A percentile compares a stretch with the other conserved stretches of the same genome.
Evolutionary conservation across 2,888 invertebrate genomes (phyloP).

Genomic region (Amphipyra tragopoginis): DNA sequence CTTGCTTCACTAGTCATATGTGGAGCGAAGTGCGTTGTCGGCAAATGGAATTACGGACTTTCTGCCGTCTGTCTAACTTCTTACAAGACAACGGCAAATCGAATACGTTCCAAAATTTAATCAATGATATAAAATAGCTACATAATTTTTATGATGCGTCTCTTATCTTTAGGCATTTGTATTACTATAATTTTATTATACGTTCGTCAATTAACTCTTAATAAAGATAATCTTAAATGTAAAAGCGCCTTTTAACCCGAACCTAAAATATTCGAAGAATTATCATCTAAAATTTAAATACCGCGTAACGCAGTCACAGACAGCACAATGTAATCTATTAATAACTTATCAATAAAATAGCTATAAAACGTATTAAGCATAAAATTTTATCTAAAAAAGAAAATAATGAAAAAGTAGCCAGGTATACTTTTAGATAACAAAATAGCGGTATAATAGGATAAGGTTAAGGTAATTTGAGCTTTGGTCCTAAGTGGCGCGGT

Average conservation of each 20-base stretch:
- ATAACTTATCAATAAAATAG: conserved; percentile 44
- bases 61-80: conserved; percentile 25
- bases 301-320: conserved; percentile 44
- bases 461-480: conserved; percentile 74
- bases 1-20: conserved; percentile 51
- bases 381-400: conserved; percentile 31
- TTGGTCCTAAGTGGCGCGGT: conserved; percentile 75
- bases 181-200: conserved; percentile 46
- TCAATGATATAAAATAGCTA: conserved; percentile 21
- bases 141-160: conserved; percentile 11
- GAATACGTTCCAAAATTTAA: conserved; percentile 27
- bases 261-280: conserved; percentile 42
- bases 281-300: conserved; percentile 38
- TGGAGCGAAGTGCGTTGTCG: conserved; percentile 44
- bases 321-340: conserved; percentile 42
- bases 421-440: conserved; percentile 56
- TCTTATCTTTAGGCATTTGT: conserved; percentile 29
- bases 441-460: conserved; percentile 60
- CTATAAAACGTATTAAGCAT: conserved; percentile 47
- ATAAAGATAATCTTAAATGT: conserved; percentile 50
- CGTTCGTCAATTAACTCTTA: conserved; percentile 43
- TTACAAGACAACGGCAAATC: neutral
- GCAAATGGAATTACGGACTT: conserved; percentile 49
- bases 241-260: conserved; percentile 30
- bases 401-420: conserved; percentile 59